A percentile compares a stretch with the other conserved stretches of the same genome.
phyloP scores from a whole-genome alignment of 2,888 invertebrate species.

The Tricholauxania praeusta region DNA sequence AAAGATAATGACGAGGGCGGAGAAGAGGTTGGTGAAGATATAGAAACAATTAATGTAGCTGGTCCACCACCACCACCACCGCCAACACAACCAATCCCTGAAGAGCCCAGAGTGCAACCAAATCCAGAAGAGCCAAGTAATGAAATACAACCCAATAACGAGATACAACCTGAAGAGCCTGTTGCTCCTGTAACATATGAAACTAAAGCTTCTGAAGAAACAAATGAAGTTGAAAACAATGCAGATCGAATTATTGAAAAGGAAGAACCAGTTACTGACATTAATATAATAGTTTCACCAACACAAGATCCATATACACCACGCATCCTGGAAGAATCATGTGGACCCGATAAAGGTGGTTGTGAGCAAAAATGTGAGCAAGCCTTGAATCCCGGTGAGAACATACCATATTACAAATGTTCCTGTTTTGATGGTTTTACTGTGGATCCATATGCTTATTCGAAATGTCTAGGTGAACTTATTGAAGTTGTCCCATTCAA shows the following conservation, averaged over 20 bases:
- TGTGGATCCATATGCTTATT: slow-evolving; percentile 67
- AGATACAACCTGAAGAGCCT: background rate
- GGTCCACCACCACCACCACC: slow-evolving; percentile 52
- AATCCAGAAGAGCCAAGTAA: slow-evolving; percentile 40
- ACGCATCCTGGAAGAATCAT: slow-evolving; percentile 59
- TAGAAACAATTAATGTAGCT: slow-evolving; percentile 34
- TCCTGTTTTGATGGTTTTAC: slow-evolving; percentile 67
- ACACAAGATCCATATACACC: slow-evolving; percentile 60
- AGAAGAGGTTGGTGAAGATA: slow-evolving; percentile 38
- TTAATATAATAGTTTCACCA: slow-evolving; percentile 50
- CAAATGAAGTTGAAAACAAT: slow-evolving; percentile 21
- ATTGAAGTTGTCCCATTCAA: background rate
- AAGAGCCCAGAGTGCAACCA: slow-evolving; percentile 11
- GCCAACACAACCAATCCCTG: slow-evolving; percentile 17
- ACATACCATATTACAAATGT: slow-evolving; percentile 62
- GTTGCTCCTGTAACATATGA: slow-evolving; percentile 7
- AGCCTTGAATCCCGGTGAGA: slow-evolving; percentile 63
- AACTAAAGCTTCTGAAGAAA: slow-evolving; percentile 19
- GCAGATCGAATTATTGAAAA: background rate
- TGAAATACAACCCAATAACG: slow-evolving; percentile 38
- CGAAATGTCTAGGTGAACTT: slow-evolving; percentile 62
- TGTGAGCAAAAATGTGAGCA: slow-evolving; percentile 70
- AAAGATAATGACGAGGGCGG: slow-evolving; percentile 34
- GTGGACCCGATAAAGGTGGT: slow-evolving; percentile 67
- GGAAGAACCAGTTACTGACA: background rate